Conservation (phyloP, 1,140 invertebrate genomes). For the Bemisia tabaci region DNA sequence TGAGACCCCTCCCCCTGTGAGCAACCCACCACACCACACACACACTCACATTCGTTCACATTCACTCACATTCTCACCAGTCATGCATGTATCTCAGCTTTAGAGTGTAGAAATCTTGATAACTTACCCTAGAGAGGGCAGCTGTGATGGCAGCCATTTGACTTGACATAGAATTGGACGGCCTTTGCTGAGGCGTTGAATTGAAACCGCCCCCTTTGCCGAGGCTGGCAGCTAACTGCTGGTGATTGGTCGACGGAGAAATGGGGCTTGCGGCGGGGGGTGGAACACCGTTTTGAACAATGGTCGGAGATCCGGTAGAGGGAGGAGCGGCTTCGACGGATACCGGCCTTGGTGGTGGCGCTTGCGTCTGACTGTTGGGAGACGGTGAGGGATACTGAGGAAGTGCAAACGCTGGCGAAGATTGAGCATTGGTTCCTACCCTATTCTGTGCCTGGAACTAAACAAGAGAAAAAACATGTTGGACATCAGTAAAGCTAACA, state of each 20-base stretch:
- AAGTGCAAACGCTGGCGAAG: conserved; percentile 20
- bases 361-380: background rate
- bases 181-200: conserved; percentile 22
- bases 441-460: background rate
- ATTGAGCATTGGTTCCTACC: conserved; percentile 20
- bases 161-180: conserved; percentile 41
- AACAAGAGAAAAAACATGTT: background rate
- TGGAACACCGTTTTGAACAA: background rate
- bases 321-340: background rate
- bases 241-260: background rate
- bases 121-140: conserved; percentile 32
- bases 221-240: background rate
- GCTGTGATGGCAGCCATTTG: conserved; percentile 57
- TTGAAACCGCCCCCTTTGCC: conserved; percentile 9
- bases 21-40: no score
- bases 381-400: conserved; percentile 23
- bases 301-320: background rate
- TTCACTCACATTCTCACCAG: no score
- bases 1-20: no score
- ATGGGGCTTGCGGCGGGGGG: background rate
- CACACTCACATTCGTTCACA: no score
- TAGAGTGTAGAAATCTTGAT: no score
- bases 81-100: no score
- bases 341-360: background rate
- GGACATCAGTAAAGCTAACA: no score